phyloP scores from a whole-genome alignment of 2,113 vertebrate genomes.

The Tachycineta bicolor region DNA sequence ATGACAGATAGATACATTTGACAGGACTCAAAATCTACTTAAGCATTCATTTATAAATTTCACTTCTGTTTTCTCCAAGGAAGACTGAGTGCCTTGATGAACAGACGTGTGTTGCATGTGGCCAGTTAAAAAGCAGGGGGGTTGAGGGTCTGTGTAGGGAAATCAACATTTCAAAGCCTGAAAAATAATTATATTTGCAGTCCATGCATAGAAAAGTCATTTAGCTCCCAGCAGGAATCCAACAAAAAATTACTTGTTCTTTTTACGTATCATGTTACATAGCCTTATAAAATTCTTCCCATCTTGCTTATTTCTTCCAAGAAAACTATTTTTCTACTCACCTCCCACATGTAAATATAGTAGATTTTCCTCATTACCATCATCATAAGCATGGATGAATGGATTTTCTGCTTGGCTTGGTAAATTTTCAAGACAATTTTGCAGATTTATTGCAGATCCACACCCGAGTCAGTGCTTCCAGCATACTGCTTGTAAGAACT shows the following conservation, averaged over 20 bases:
- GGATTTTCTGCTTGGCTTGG: slow-evolving; percentile 55
- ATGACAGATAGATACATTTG: neutral
- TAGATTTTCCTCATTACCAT: slow-evolving; percentile 41
- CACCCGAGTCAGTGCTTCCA: slow-evolving; percentile 35
- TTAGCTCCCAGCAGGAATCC: slow-evolving; percentile 29
- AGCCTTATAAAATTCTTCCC: neutral
- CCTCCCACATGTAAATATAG: slow-evolving; percentile 8
- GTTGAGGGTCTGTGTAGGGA: rapidly evolving
- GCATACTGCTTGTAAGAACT: slow-evolving; percentile 35
- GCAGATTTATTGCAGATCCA: slow-evolving; percentile 57
- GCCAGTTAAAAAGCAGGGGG: neutral
- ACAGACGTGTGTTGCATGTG: neutral
- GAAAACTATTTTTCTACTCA: neutral
- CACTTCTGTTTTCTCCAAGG: neutral
- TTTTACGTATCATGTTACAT: slow-evolving; percentile 12
- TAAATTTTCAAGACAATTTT: slow-evolving; percentile 71
- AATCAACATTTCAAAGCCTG: slow-evolving; percentile 5
- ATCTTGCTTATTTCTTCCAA: slow-evolving; percentile 3
- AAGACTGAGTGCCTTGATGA: neutral
- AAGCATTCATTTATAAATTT: neutral
- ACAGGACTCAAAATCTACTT: neutral
- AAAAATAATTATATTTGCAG: slow-evolving; percentile 41
- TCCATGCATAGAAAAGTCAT: slow-evolving; percentile 33
- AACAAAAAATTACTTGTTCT: slow-evolving; percentile 30
- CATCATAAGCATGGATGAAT: slow-evolving; percentile 54